phyloP scores from a whole-genome alignment of 2,888 invertebrate species.

The Lasioglossum villosulum region DNA sequence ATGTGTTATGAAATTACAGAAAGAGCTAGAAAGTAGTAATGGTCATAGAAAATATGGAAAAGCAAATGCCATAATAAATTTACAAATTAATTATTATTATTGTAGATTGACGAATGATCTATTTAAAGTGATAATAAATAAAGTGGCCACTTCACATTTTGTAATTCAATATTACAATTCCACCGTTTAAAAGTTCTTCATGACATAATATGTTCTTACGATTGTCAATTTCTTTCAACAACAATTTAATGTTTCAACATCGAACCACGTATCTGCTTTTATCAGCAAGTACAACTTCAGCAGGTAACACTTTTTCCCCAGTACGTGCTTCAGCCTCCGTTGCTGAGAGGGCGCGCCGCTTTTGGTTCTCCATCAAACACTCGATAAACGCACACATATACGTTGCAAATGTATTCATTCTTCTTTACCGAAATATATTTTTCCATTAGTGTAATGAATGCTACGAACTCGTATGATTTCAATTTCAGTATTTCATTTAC shows the following conservation, averaged over 20 bases:
- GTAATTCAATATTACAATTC: too few relatives aligned
- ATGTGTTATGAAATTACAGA: not conserved
- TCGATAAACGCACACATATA: not conserved
- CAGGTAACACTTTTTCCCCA: not conserved
- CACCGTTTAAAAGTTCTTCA: not conserved
- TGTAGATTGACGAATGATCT: not conserved
- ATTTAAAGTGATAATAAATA: too few relatives aligned
- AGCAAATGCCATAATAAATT: too few relatives aligned
- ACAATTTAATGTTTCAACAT: not conserved
- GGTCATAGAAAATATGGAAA: too few relatives aligned
- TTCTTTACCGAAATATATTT: not conserved
- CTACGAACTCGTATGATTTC: not conserved
- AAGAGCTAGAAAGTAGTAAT: too few relatives aligned
- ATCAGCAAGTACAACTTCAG: not conserved
- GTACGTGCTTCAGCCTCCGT: not conserved
- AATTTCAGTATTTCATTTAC: not conserved
- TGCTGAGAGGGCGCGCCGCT: not conserved
- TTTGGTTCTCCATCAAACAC: not conserved
- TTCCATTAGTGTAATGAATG: not conserved
- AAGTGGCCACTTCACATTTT: too few relatives aligned
- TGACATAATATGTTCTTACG: not conserved
- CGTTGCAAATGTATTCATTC: not conserved
- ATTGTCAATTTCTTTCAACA: not conserved
- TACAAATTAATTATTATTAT: not conserved
- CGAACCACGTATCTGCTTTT: not conserved